Conservation (phyloP, 2,888 invertebrate species). For the Brachypalpus laphriformis region DNA sequence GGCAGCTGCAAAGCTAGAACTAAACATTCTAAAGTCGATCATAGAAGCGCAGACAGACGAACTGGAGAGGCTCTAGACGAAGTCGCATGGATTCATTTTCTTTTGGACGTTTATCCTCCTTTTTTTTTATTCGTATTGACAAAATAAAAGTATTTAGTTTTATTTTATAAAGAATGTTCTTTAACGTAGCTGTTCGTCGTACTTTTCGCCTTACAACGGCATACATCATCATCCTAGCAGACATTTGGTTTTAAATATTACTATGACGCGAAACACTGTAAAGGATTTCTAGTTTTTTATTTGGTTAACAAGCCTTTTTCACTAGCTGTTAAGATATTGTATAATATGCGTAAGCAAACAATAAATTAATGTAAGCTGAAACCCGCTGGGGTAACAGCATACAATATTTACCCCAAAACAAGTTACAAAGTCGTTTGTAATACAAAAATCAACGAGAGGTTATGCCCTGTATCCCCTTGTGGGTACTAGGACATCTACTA, state of each 20-base stretch:
- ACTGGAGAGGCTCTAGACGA: constrained; percentile 75
- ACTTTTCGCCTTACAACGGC: background rate
- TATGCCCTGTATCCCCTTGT: too few relatives aligned
- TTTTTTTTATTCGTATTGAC: constrained; percentile 43
- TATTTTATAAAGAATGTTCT: constrained; percentile 9
- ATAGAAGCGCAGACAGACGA: constrained; percentile 81
- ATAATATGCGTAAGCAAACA: constrained; percentile 3
- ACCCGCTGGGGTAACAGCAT: background rate
- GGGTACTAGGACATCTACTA: too few relatives aligned
- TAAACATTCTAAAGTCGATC: constrained; percentile 81
- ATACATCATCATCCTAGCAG: background rate
- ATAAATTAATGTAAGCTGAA: constrained; percentile 31
- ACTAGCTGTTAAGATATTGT: constrained; percentile 3
- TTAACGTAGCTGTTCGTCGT: background rate
- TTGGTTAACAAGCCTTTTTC: background rate
- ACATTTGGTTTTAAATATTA: background rate
- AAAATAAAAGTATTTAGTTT: constrained; percentile 68
- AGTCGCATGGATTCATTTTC: background rate
- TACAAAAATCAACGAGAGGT: too few relatives aligned
- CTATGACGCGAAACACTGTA: background rate
- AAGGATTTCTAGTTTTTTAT: background rate
- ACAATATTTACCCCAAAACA: background rate
- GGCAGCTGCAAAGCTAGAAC: constrained; percentile 80
- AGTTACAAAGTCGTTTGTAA: too few relatives aligned
- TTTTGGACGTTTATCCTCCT: background rate